Evolutionary conservation across 2,113 vertebrate genomes (phyloP).

Genomic region (Collichthys lucidus): DNA sequence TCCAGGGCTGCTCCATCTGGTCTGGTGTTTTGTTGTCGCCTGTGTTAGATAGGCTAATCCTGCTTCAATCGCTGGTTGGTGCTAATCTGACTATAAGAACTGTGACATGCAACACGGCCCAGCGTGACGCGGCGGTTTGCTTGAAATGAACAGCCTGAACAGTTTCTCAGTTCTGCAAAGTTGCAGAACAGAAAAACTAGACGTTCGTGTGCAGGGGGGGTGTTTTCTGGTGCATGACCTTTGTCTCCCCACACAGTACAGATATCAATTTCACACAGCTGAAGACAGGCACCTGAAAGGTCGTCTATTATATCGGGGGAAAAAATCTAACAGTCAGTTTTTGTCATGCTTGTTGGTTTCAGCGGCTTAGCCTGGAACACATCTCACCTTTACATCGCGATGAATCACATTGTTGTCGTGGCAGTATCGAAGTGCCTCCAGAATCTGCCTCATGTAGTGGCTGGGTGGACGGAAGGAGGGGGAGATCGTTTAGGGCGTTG

Average conservation of each 20-base stretch:
- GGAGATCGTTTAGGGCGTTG: neutral
- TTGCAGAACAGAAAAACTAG: too few relatives aligned
- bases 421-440: slow-evolving; percentile 96
- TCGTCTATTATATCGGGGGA: too few relatives aligned
- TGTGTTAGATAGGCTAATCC: slow-evolving; percentile 52
- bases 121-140: neutral
- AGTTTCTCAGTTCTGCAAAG: too few relatives aligned
- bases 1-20: slow-evolving; percentile 59
- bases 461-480: slow-evolving; percentile 66
- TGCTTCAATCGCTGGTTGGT: slow-evolving; percentile 35
- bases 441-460: slow-evolving; percentile 97
- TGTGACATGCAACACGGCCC: neutral
- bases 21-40: slow-evolving; percentile 15
- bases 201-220: neutral
- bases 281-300: neutral
- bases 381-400: slow-evolving; percentile 95
- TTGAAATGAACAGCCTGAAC: too few relatives aligned
- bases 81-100: slow-evolving; percentile 52
- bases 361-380: neutral
- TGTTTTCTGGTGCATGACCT: neutral
- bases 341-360: neutral
- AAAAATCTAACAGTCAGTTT: neutral
- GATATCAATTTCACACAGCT: neutral
- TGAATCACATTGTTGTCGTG: slow-evolving; percentile 99
- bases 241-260: neutral